These are phyloP conservation scores for Deilephila elpenor DNA, from an alignment of 2,888 invertebrate genomes.

Conservation along the genomic window DNA sequence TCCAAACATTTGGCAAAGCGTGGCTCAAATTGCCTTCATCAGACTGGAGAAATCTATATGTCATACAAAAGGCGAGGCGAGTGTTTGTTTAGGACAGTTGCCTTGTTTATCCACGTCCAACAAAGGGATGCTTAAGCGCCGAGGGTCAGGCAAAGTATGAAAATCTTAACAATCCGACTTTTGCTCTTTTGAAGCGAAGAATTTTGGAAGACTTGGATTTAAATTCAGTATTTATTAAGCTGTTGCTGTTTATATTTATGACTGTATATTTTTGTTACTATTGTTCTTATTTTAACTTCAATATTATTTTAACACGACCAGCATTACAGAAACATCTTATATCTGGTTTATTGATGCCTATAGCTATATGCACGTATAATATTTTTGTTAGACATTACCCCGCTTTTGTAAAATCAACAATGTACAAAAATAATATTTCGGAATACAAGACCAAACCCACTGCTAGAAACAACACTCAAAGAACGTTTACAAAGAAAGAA, in stretches of 20 bases:
- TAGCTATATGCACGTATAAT: no score
- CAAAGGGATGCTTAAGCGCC: conserved; percentile 35
- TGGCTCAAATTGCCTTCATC: conserved; percentile 1
- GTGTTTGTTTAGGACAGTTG: conserved; percentile 51
- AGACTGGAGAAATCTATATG: conserved; percentile 46
- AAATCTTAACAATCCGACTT: conserved; percentile 33
- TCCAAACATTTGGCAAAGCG: not conserved
- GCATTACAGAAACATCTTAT: no score
- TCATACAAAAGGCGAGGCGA: conserved; percentile 42
- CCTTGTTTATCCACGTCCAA: conserved; percentile 39
- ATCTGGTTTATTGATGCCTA: no score
- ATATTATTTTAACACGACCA: no score
- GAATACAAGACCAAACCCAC: not conserved
- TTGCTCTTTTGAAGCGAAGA: conserved; percentile 7
- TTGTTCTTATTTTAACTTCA: no score
- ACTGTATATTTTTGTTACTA: no score
- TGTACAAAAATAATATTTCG: no score
- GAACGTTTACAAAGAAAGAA: not conserved
- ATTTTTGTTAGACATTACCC: no score
- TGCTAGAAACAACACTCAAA: not conserved
- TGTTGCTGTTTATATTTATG: not conserved
- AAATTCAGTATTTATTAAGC: not conserved
- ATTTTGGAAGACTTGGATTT: not conserved
- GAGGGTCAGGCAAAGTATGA: conserved; percentile 27
- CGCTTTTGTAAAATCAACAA: no score